Evolutionary conservation across 2,113 vertebrate genomes (phyloP).

Genomic region (Syngnathus floridae): DNA sequence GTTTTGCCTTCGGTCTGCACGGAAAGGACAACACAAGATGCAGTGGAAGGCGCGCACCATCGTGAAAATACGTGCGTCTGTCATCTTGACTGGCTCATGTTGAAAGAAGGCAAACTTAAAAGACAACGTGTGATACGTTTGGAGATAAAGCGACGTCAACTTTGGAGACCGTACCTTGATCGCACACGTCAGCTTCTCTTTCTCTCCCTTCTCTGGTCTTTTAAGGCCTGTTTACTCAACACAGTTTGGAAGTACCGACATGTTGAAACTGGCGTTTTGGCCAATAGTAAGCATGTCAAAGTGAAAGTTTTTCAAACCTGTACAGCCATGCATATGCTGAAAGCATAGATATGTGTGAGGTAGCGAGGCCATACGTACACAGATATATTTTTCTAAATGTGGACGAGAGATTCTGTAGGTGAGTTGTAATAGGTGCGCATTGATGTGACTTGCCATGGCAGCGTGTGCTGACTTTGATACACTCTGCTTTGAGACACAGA

Average conservation of each 20-base stretch:
- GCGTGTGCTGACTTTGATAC: constrained; percentile 55
- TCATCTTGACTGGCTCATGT: constrained; percentile 29
- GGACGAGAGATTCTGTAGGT: too few species aligned
- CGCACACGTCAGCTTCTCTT: constrained; percentile 30
- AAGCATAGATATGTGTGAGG: too few species aligned
- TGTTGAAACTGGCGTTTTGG: not conserved
- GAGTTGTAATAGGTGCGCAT: too few species aligned
- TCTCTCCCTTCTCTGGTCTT: constrained; percentile 35
- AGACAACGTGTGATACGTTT: constrained; percentile 35
- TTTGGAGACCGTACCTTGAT: constrained; percentile 43
- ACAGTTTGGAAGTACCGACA: not conserved
- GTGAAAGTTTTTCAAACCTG: not conserved
- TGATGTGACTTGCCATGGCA: too few species aligned
- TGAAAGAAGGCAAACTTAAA: constrained; percentile 50
- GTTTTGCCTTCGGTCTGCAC: constrained; percentile 14
- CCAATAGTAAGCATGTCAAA: not conserved
- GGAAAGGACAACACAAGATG: constrained; percentile 12
- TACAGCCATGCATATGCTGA: too few species aligned
- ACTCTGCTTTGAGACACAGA: constrained; percentile 26
- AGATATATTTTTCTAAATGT: too few species aligned
- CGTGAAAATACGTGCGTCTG: not conserved
- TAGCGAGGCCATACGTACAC: too few species aligned
- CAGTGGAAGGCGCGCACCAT: constrained; percentile 8
- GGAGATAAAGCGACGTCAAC: constrained; percentile 38
- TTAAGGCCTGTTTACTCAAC: constrained; percentile 15